Conservation (phyloP, 2,113 vertebrate species). For the Athene noctua region DNA sequence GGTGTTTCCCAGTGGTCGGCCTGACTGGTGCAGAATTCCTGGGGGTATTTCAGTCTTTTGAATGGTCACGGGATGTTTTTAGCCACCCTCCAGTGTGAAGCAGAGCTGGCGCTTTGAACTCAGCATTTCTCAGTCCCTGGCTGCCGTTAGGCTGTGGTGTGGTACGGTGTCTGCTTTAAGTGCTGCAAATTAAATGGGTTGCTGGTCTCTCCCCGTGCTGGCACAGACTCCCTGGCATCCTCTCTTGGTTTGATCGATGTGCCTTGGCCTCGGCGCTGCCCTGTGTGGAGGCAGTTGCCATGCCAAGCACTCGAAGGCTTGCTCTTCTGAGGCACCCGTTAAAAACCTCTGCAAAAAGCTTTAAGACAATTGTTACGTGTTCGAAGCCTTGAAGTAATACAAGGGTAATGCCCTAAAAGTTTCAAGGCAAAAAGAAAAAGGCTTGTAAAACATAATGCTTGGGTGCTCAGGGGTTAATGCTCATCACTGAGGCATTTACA, state of each 20-base stretch:
- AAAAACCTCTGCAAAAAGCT: neutral
- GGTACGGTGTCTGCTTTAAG: neutral
- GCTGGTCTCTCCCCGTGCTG: neutral
- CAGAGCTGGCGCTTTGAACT: neutral
- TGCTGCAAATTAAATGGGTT: neutral
- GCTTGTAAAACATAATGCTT: neutral
- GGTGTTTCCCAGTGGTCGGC: accelerated
- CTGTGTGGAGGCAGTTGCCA: accelerated
- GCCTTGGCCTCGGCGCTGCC: neutral
- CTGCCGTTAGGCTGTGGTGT: neutral
- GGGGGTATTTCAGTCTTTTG: neutral
- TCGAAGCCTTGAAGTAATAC: neutral
- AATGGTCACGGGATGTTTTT: neutral
- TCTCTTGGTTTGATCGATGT: neutral
- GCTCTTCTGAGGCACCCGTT: neutral
- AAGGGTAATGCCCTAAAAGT: neutral
- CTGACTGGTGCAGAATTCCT: neutral
- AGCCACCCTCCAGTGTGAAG: neutral
- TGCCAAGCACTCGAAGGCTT: neutral
- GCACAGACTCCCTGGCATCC: neutral
- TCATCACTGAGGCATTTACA: neutral
- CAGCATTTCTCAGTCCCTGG: neutral
- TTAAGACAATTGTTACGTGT: accelerated
- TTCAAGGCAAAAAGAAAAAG: neutral
- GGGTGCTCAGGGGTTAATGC: neutral